Evolutionary conservation across 2,888 invertebrate genomes (phyloP), one percentile per base, ranked within the genome.

Genomic region (Microctonus aethiopoides): DNA sequence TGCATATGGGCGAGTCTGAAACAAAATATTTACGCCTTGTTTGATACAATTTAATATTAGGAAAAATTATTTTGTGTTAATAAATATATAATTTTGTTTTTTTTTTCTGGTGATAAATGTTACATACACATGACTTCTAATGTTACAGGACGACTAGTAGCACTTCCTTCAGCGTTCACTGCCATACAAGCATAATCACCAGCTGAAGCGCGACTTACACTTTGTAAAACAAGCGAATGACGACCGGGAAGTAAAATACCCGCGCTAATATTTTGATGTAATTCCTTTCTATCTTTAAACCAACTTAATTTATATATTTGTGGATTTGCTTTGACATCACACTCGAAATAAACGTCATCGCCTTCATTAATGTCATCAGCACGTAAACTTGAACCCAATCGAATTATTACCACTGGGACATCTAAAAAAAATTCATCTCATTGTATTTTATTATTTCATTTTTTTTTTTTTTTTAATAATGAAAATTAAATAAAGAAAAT

Each of bases 291-390:
- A 93, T 93, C 93, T 86, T 95, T 95, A 85, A 92, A 95, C 95
- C 95, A 95, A 68, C 93, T 91, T 79, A 95, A 91, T 83, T 94
- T 93, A 87, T 94, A 93, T 13, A 92, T 91, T 82, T 92, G 92
- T 9, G 95, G 95, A 87, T 95, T 95, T 62, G 95, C 93, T 83
- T 92, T 91, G 74, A 95, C 93, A 77, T 92, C 91, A 87, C 95
- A 95, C 85, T 95, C 95, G 87, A 95, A 95, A 86, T 95, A 95
- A 61, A 95, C 95, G 86, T 95, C 95, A 83, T 95, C 95, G 29
- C 95, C 94, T 87, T 95, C 95, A 87, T 95, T 95, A 84, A 95
- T 95, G 86, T 94, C 94, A 78, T 93, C 92, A 6, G 95, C 93
- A 84, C 94, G 94, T 75, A 95, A 88, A 79, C 91, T 94, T 74